These are phyloP conservation scores for Lates calcarifer DNA, from an alignment of 2,113 vertebrate genomes.

Conservation along the genomic window DNA sequence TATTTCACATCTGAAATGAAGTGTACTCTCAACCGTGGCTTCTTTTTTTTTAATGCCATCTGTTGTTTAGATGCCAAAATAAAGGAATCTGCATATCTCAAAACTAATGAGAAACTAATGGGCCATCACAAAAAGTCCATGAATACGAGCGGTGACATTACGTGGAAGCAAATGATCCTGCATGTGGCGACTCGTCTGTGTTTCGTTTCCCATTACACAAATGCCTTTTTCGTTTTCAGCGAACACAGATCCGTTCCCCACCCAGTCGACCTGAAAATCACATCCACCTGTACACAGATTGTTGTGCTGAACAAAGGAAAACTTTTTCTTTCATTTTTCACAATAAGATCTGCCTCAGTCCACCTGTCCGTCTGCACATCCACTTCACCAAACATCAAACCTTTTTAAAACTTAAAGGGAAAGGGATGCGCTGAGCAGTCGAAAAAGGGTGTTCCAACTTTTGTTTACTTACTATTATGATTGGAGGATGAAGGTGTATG, in stretches of 20 bases:
- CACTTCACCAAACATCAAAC: neutral
- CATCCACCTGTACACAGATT: constrained; percentile 25
- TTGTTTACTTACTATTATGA: no score
- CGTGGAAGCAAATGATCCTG: constrained; percentile 59
- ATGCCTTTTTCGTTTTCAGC: constrained; percentile 54
- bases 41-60: constrained; percentile 66
- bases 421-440: no score
- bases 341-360: neutral
- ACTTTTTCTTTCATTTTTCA: constrained; percentile 8
- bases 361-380: neutral
- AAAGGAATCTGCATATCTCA: constrained; percentile 67
- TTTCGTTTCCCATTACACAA: constrained; percentile 70
- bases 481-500: neutral
- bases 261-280: constrained; percentile 47
- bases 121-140: constrained; percentile 64
- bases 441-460: no score
- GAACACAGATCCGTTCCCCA: constrained; percentile 41
- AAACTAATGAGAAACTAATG: constrained; percentile 81
- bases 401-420: neutral
- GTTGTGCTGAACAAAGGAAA: neutral
- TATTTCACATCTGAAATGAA: constrained; percentile 64
- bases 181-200: constrained; percentile 27
- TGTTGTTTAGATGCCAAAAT: constrained; percentile 71
- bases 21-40: constrained; percentile 51
- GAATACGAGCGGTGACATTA: constrained; percentile 69